These are phyloP conservation scores for Macropodus opercularis DNA, from an alignment of 2,797 vertebrate genomes.

Conservation along the genomic window DNA sequence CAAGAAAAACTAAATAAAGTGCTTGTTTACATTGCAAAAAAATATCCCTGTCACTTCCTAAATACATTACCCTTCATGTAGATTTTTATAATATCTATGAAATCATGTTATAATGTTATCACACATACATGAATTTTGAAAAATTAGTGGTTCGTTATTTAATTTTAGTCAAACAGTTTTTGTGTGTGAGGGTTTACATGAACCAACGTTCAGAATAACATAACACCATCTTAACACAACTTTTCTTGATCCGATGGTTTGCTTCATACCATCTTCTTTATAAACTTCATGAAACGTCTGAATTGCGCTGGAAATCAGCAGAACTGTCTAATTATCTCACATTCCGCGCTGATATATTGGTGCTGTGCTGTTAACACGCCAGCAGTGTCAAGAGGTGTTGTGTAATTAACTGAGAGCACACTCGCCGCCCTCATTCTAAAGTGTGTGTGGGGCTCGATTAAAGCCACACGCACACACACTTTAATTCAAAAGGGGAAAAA, in stretches of 20 bases:
- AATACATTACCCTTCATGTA: neutral
- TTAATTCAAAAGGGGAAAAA: too few species aligned
- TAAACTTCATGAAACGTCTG: neutral
- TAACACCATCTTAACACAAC: too few species aligned
- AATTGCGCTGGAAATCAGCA: neutral
- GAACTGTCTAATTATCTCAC: slow-evolving; percentile 1
- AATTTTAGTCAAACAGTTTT: too few species aligned
- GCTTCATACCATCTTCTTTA: neutral
- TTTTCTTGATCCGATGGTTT: neutral
- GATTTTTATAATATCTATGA: neutral
- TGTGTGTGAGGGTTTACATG: too few species aligned
- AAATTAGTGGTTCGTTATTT: neutral
- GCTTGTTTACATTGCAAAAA: neutral
- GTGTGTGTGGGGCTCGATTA: slow-evolving; percentile 25
- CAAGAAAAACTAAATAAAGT: neutral
- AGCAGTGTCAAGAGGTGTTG: slow-evolving; percentile 24
- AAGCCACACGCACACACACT: too few species aligned
- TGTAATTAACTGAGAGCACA: slow-evolving; percentile 17
- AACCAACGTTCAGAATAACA: too few species aligned
- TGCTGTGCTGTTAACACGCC: neutral
- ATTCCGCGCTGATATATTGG: neutral
- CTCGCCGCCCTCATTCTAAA: slow-evolving; percentile 16
- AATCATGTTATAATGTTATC: neutral
- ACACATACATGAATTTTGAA: neutral
- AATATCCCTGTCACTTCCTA: neutral